Evolutionary conservation across 2,113 vertebrate genomes (phyloP), one percentile per base, ranked within the genome.

Genomic region (Bungarus multicinctus): DNA sequence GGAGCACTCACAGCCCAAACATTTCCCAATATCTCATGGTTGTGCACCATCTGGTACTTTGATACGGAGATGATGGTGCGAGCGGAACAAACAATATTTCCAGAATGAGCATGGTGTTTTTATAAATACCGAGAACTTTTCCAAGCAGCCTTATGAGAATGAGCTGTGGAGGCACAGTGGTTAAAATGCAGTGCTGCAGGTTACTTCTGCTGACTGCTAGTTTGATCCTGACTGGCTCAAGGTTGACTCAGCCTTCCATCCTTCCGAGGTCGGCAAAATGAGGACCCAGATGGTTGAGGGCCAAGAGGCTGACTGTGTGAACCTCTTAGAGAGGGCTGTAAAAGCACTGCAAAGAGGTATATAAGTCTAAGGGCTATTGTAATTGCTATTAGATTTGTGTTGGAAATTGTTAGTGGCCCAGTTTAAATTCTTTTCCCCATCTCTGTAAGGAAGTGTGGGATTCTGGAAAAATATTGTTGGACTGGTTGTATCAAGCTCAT

Each of bases 11-110:
- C 52, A 34, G 25, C 52, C 43, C 88, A 91, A 23, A 2, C 25
- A 60, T 22, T 85, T 89, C 30, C 88, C 30, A 54, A 89, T 85
- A 88, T 6, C 3, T 86, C 89, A 90, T 57, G 0, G 25, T 12
- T 91, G 45, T 94, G 93, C 9, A 3, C 60, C 10, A 5, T 69
- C 53, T 92, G 92, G 88, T 16, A 27, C 87, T 58, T n/a, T 22
- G 47, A 43, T 12, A n/a, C 0, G 0, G 3, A 16, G 18, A 23
- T 30, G n/a, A 10, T 16, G 58, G n/a, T 0, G 5, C 1, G 0
- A 6, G 18, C 0, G 1, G 34, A n/a, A 43, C n/a, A 25, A 54
- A 45, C 47, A 53, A 54, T 27, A 39, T 3, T 18, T 39, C 58
- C 4, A n/a, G 60, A 89, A 4, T 5, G 1, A 9, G 45, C 1